phyloP scores from a whole-genome alignment of 2,113 vertebrate genomes.

The Lasiurus cinereus region DNA sequence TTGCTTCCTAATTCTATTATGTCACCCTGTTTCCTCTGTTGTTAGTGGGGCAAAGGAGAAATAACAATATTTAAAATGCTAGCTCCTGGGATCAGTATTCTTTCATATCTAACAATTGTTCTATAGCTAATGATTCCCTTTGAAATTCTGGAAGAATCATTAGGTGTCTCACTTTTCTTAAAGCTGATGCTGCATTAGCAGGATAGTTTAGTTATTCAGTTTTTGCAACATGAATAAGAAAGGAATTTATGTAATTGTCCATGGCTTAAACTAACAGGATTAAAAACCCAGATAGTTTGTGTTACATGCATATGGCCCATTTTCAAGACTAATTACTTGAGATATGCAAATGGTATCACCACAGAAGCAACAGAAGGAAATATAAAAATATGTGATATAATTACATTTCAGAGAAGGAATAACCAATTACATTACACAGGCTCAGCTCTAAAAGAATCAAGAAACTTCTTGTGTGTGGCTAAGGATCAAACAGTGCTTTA shows the following conservation, averaged over 20 bases:
- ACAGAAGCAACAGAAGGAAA: slow-evolving; percentile 74
- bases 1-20: neutral
- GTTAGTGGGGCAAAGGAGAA: neutral
- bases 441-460: neutral
- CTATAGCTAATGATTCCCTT: slow-evolving; percentile 38
- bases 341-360: slow-evolving; percentile 61
- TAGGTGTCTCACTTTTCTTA: slow-evolving; percentile 61
- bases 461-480: slow-evolving; percentile 64
- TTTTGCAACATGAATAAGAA: slow-evolving; percentile 65
- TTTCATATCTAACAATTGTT: slow-evolving; percentile 16
- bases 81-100: neutral
- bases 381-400: slow-evolving; percentile 75
- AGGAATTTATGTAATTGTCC: slow-evolving; percentile 76
- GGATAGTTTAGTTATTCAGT: slow-evolving; percentile 68
- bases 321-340: slow-evolving; percentile 76
- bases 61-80: slow-evolving; percentile 5
- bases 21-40: neutral
- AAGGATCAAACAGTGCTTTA: slow-evolving; percentile 75
- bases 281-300: slow-evolving; percentile 75
- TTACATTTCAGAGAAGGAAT: slow-evolving; percentile 58
- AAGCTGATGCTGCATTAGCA: slow-evolving; percentile 44
- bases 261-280: slow-evolving; percentile 74
- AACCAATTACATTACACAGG: slow-evolving; percentile 41
- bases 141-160: slow-evolving; percentile 36
- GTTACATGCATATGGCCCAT: slow-evolving; percentile 73